Evolutionary conservation across 2,113 vertebrate genomes (phyloP).

Genomic region (Oophaga pumilio): DNA sequence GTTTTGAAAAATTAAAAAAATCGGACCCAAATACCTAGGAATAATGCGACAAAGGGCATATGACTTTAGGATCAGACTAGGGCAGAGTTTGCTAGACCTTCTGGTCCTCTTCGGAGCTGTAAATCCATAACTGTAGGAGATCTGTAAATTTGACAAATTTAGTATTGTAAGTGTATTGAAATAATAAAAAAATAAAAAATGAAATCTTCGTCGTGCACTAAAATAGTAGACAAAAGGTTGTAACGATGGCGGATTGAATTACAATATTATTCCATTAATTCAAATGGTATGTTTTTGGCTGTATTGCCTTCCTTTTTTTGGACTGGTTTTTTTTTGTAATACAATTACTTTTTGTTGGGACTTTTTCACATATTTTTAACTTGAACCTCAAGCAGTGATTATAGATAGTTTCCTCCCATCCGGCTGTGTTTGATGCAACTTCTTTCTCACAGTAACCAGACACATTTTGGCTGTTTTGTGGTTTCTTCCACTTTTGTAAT

Average conservation of each 20-base stretch:
- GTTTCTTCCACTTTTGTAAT: constrained; percentile 48
- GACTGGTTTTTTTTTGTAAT: not conserved
- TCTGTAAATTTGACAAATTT: not conserved
- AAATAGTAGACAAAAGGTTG: no score
- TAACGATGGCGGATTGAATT: not conserved
- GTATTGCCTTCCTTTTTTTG: not conserved
- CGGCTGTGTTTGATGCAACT: not conserved
- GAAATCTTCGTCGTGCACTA: no score
- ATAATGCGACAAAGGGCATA: no score
- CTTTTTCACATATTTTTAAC: constrained; percentile 37
- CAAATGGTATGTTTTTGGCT: not conserved
- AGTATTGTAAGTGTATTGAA: not conserved
- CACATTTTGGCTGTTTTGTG: constrained; percentile 26
- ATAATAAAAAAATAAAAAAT: not conserved
- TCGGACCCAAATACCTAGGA: no score
- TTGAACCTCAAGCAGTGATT: not conserved
- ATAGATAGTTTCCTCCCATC: constrained; percentile 17
- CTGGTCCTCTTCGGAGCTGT: not conserved
- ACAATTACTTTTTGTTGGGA: not conserved
- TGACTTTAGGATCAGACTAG: no score
- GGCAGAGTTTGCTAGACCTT: no score
- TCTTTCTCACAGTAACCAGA: constrained; percentile 21
- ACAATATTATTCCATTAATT: not conserved
- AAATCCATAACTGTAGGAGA: not conserved
- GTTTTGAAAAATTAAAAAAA: no score